Conservation (phyloP, 2,113 vertebrate species). For the Pachycephala philippinensis region DNA sequence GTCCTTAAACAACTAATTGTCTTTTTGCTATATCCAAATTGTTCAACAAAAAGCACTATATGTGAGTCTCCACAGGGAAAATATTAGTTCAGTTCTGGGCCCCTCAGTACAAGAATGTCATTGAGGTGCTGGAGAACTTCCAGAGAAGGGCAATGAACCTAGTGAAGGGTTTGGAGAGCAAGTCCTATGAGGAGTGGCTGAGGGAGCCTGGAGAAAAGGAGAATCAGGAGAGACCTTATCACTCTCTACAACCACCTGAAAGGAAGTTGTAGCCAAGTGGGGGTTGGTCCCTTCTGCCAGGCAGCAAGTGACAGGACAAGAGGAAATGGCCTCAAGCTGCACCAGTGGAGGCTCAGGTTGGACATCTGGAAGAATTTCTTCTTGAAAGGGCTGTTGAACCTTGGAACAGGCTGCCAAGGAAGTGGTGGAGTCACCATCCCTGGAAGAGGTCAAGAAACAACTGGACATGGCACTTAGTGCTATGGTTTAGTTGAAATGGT, state of each 20-base stretch:
- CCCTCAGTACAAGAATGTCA: not conserved
- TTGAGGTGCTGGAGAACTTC: not conserved
- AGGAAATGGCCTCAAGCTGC: not conserved
- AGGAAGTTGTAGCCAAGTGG: not conserved
- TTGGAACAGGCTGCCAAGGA: not conserved
- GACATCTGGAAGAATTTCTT: not conserved
- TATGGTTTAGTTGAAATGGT: not conserved
- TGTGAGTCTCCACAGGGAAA: not conserved
- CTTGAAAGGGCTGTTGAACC: not conserved
- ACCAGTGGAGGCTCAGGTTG: not conserved
- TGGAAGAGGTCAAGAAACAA: not conserved
- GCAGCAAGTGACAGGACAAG: not conserved
- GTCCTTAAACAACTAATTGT: not conserved
- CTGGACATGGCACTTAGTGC: not conserved
- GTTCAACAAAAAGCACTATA: not conserved
- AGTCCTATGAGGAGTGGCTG: not conserved
- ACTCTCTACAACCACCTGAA: not conserved
- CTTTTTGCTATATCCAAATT: not conserved
- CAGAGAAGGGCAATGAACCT: not conserved
- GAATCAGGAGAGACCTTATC: not conserved
- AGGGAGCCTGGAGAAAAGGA: not conserved
- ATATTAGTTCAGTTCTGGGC: not conserved
- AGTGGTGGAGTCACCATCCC: not conserved
- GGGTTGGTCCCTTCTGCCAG: not conserved
- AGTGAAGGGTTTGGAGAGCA: not conserved